Evolutionary conservation across 37 sponge, comb jelly and placozoan genomes (phyloP), one percentile per base, ranked within the genome.

Genomic region (Trichoplax adhaerens): DNA sequence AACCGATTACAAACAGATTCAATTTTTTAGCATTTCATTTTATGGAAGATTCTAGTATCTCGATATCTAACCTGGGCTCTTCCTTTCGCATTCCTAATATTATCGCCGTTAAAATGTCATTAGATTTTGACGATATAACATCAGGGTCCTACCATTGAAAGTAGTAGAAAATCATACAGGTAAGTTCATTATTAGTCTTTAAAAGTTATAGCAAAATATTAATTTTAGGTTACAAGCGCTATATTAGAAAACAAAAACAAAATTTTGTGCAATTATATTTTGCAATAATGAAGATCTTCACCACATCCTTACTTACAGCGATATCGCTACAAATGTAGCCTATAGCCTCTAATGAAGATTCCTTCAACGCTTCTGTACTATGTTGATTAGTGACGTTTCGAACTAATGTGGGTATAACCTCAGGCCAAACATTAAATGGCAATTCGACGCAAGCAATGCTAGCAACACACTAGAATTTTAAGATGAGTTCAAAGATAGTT

Each of bases 61-160:
- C 55, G 48, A 3, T 8, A 52, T 5, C 79, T 3, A 49, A 88
- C 88, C 77, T 88, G 64, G 87, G 83, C 55, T 98, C 99, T 58
- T 98, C 99, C 61, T 93, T 93, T 62, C 94, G 76, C 99, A 98
- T 98, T 29, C 94, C 88, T 65, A 89, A 88, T 47, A 98, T 88
- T 56, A 98, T 87, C 60, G 91, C 94, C 1, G 99, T 98, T 51
- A 98, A 77, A 5, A 98, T 89, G 56, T 80, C 78, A 71, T 98
- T 93, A 51, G 99, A 78, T 55, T 87, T 75, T 2, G 61, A 66
- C 64, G 65, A 53, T 62, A 82, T 29, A 46, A 82, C 65, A 2
- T 65, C 29, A 51, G 75, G 75, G 50, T 74, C 75, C 75, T 74
- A 65, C 10, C 53, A 74, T 49, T 10, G n/a, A 50, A 72, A 10